Conservation (phyloP, 2,113 vertebrate species). For the Myiagra hebetior region DNA sequence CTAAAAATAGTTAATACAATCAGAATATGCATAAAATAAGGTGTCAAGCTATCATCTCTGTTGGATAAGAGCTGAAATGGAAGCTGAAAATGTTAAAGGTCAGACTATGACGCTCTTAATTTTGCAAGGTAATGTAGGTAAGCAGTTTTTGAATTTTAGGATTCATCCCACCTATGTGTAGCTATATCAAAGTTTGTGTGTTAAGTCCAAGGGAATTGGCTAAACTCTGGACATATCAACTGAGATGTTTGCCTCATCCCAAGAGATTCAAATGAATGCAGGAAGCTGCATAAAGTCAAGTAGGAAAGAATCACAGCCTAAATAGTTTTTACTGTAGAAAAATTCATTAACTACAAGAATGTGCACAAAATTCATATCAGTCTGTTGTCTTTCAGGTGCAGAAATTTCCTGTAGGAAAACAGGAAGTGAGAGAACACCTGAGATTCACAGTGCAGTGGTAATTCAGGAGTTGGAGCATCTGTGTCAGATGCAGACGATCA, state of each 20-base stretch:
- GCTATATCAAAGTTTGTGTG: neutral
- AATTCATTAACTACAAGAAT: neutral
- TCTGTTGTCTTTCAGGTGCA: neutral
- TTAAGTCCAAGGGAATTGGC: neutral
- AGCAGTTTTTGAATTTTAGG: neutral
- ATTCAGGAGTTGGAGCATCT: neutral
- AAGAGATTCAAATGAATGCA: neutral
- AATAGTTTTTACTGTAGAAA: neutral
- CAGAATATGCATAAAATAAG: slow-evolving; percentile 40
- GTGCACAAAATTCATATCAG: neutral
- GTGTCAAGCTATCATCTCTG: neutral
- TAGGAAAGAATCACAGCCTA: neutral
- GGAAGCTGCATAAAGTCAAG: neutral
- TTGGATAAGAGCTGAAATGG: neutral
- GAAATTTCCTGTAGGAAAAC: neutral
- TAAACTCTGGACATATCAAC: neutral
- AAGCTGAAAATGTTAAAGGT: neutral
- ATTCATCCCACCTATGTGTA: neutral
- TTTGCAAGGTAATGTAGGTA: neutral
- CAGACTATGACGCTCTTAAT: neutral
- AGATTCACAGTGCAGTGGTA: neutral
- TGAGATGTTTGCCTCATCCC: neutral
- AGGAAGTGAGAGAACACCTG: neutral
- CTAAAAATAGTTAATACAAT: slow-evolving; percentile 39
- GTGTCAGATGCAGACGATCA: neutral